Evolutionary conservation across 2,888 invertebrate genomes (phyloP).

Genomic region (Epiblema foenella): DNA sequence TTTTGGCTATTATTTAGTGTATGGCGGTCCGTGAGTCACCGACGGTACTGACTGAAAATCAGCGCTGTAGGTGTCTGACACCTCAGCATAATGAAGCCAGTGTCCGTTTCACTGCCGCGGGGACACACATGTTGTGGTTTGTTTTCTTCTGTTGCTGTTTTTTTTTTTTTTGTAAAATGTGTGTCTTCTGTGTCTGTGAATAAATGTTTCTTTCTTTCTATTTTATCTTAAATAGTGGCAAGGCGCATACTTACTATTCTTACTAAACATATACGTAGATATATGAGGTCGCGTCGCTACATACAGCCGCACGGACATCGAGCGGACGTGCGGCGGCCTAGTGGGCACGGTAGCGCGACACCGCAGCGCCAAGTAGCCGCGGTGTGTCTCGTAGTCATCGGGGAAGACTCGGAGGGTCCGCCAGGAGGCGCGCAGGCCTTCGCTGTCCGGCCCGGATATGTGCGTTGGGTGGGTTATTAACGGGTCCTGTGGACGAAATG

Average conservation of each 20-base stretch:
- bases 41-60: too few relatives aligned
- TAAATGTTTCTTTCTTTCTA: too few relatives aligned
- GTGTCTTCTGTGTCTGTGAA: too few relatives aligned
- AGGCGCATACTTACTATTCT: constrained; percentile 73
- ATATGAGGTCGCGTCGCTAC: constrained; percentile 76
- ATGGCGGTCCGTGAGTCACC: too few relatives aligned
- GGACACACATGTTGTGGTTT: too few relatives aligned
- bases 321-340: constrained; percentile 68
- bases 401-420: constrained; percentile 75
- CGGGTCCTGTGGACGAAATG: constrained; percentile 65
- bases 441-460: constrained; percentile 75
- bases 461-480: constrained; percentile 71
- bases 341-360: constrained; percentile 74
- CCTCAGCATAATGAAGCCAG: too few relatives aligned
- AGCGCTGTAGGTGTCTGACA: too few relatives aligned
- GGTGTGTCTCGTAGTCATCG: constrained; percentile 74
- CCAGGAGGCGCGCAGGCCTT: constrained; percentile 77
- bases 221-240: too few relatives aligned
- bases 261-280: constrained; percentile 81
- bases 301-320: constrained; percentile 77
- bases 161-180: too few relatives aligned
- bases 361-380: constrained; percentile 73
- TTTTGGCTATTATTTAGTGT: too few relatives aligned
- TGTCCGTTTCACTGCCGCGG: too few relatives aligned
- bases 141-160: too few relatives aligned